phyloP scores from a whole-genome alignment of 2,797 vertebrate species.

The Hyperoplus immaculatus region DNA sequence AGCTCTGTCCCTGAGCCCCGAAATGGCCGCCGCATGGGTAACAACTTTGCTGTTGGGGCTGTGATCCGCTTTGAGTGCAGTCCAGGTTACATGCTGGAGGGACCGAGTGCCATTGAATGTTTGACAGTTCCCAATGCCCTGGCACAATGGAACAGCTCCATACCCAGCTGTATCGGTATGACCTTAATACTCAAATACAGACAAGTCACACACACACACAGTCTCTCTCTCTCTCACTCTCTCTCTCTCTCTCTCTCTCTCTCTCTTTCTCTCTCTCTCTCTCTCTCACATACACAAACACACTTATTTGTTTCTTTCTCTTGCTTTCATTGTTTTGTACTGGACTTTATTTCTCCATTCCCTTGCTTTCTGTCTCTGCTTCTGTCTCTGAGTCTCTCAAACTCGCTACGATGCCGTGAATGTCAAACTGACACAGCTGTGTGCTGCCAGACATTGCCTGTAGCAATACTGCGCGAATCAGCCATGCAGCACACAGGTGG shows the following conservation, averaged over 20 bases:
- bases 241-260: not conserved
- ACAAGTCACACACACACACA: not conserved
- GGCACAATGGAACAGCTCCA: constrained; percentile 97
- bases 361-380: not conserved
- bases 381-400: constrained; percentile 1
- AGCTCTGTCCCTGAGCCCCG: constrained; percentile 97
- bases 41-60: constrained; percentile 96
- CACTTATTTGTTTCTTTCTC: not conserved
- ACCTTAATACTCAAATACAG: constrained; percentile 60
- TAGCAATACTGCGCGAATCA: constrained; percentile 57
- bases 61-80: constrained; percentile 96
- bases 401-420: constrained; percentile 17
- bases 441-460: constrained; percentile 58
- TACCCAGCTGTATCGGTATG: constrained; percentile 96
- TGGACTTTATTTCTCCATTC: not conserved
- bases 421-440: constrained; percentile 66
- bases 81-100: constrained; percentile 95
- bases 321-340: not conserved
- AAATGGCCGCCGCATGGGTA: constrained; percentile 95
- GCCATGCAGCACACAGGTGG: constrained; percentile 65
- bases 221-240: not conserved
- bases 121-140: constrained; percentile 93
- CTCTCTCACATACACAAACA: not conserved
- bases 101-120: constrained; percentile 93
- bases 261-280: too few relatives aligned